Evolutionary conservation across 2,113 vertebrate species (phyloP), one percentile per base, ranked within the genome.

Genomic region (Natator depressus): DNA sequence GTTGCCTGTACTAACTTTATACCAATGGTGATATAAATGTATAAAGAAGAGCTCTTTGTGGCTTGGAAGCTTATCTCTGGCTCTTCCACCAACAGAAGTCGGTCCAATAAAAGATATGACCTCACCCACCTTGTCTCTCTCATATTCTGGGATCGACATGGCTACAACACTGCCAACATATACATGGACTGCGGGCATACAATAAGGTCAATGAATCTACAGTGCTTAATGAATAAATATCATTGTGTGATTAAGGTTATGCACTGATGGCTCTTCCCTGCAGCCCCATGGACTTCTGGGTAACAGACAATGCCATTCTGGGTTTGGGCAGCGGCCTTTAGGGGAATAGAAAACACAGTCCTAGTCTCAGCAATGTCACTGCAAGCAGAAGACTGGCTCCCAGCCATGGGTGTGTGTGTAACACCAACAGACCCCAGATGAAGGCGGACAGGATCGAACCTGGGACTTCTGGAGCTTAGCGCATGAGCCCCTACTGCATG

Each of bases 341-440:
- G 78, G 22, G 55, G 87, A 93, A 3, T 25, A 89, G 22, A 72
- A n/a, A 62, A 89, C 1, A 0, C 10, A 0, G 0, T 20, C 53
- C 31, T 72, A 84, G 83, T 85, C 81, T 82, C 2, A 0, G 4
- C 78, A 72, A 53, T 55, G 88, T 82, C 59, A 75, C 1, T 50
- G 42, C 0, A 1, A 94, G 59, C 1, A 0, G 51, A 9, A 54
- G 92, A 95, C 81, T 84, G 89, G 89, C 88, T 95, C 89, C 90
- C 92, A 96, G 90, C 85, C 86, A 75, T 65, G 81, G 65, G 85
- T 24, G 89, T n/a, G 90, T 79, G 90, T 89, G 19, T 38, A 8
- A 54, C 20, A 16, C 8, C 20, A 54, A 22, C 53, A 54, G 53
- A 54, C 20, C 20, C 53, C 1, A 3, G 8, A 22, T 20, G 53